These are phyloP conservation scores for Cylindroiulus punctatus DNA, from an alignment of 2,888 invertebrate species.

Conservation along the genomic window DNA sequence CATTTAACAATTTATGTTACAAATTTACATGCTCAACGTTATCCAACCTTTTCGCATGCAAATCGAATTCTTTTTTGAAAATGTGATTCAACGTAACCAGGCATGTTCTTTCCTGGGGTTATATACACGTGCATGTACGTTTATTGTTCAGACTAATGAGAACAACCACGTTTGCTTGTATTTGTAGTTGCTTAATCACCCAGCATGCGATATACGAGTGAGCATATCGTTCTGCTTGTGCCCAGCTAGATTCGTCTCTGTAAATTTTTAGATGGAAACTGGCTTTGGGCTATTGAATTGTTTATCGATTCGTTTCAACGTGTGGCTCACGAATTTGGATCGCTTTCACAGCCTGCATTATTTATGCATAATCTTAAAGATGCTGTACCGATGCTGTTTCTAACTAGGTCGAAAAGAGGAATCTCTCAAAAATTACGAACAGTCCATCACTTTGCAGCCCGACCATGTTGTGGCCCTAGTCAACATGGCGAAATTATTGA, in stretches of 20 bases:
- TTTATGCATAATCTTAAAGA: too few relatives aligned
- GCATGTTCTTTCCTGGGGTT: too few relatives aligned
- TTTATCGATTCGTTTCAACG: not conserved
- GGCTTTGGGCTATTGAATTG: not conserved
- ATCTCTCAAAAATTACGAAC: constrained; percentile 71
- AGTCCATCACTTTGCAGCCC: constrained; percentile 74
- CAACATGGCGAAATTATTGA: constrained; percentile 69
- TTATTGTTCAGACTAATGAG: not conserved
- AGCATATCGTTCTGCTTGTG: not conserved
- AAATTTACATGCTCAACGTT: too few relatives aligned
- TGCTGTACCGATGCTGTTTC: not conserved
- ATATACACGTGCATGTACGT: too few relatives aligned
- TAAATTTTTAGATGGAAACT: not conserved
- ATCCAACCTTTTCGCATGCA: too few relatives aligned
- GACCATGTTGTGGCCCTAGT: constrained; percentile 79
- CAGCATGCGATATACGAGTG: not conserved
- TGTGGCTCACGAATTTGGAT: not conserved
- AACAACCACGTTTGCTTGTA: too few relatives aligned
- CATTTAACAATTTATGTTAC: too few relatives aligned
- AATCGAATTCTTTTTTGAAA: too few relatives aligned
- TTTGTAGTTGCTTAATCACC: too few relatives aligned
- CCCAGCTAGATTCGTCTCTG: not conserved
- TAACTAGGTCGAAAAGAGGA: constrained; percentile 71
- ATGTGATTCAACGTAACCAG: too few relatives aligned
- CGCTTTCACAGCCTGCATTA: not conserved